These are phyloP conservation scores for Delphinapterus leucas DNA, from an alignment of 2,113 vertebrate genomes.

Conservation along the genomic window DNA sequence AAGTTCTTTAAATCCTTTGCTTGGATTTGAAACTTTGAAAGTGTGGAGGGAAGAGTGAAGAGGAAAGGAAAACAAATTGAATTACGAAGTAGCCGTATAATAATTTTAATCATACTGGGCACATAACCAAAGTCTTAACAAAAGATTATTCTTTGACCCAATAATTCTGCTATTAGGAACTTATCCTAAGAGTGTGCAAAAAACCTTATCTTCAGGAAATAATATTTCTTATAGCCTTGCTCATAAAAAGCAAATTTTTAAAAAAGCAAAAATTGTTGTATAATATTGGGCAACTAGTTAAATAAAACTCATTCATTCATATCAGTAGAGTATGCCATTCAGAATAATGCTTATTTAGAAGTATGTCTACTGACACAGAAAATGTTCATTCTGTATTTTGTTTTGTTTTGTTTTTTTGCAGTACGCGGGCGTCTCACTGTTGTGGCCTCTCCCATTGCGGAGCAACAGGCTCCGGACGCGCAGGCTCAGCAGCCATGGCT, in stretches of 20 bases:
- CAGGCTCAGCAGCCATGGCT: too few species aligned
- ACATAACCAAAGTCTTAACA: not conserved
- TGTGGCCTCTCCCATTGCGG: too few species aligned
- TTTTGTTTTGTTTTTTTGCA: not conserved
- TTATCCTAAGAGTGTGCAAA: not conserved
- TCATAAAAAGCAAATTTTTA: not conserved
- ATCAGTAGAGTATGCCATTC: not conserved
- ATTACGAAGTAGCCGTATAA: not conserved
- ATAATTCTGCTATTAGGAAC: not conserved
- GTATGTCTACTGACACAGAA: not conserved
- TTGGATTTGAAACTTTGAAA: conserved; percentile 7
- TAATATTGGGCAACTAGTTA: not conserved
- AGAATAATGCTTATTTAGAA: not conserved
- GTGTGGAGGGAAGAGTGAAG: not conserved
- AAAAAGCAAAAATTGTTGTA: not conserved
- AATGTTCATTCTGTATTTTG: not conserved
- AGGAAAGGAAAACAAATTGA: not conserved
- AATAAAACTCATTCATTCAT: not conserved
- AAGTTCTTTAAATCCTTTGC: not conserved
- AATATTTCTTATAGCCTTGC: not conserved
- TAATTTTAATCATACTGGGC: not conserved
- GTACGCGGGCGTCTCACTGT: too few species aligned
- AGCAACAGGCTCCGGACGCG: too few species aligned
- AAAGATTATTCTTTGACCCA: not conserved
- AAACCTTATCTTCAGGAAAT: not conserved